These are phyloP conservation scores for Holothuria glaberrima DNA, from an alignment of 35 echinoderm and acorn worm species.

Conservation along the genomic window DNA sequence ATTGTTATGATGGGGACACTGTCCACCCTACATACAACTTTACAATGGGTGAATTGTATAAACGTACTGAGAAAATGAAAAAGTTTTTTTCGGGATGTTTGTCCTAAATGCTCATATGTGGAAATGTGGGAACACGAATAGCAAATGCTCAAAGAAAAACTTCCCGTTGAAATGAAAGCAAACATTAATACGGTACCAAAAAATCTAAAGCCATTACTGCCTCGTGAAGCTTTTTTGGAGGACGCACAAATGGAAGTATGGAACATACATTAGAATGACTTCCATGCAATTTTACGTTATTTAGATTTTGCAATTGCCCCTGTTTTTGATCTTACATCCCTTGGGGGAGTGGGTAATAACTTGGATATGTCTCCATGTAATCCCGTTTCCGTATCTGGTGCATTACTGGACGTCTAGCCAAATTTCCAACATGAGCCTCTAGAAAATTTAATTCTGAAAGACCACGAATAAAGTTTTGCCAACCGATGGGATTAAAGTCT, in stretches of 20 bases:
- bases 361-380: not conserved
- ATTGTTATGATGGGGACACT: conserved; percentile 39
- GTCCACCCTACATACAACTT: not conserved
- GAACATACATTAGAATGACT: not conserved
- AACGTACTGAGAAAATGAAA: not conserved
- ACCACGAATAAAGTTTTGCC: not conserved
- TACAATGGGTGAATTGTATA: not conserved
- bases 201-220: not conserved
- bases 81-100: not conserved
- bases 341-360: not conserved
- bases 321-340: too few species aligned
- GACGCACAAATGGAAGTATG: not conserved
- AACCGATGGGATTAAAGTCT: conserved; percentile 30
- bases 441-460: not conserved
- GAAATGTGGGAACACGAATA: conserved; percentile 20
- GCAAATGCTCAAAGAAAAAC: not conserved
- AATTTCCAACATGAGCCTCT: conserved; percentile 1
- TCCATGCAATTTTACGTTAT: conserved; percentile 10
- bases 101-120: not conserved
- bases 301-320: conserved; percentile 41
- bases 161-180: not conserved
- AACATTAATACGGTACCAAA: not conserved
- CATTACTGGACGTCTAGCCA: not conserved
- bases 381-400: not conserved
- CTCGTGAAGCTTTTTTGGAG: conserved; percentile 31